Base-by-base conservation (phyloP, 1,140 invertebrate species). In the Paracyclopina nana region DNA sequence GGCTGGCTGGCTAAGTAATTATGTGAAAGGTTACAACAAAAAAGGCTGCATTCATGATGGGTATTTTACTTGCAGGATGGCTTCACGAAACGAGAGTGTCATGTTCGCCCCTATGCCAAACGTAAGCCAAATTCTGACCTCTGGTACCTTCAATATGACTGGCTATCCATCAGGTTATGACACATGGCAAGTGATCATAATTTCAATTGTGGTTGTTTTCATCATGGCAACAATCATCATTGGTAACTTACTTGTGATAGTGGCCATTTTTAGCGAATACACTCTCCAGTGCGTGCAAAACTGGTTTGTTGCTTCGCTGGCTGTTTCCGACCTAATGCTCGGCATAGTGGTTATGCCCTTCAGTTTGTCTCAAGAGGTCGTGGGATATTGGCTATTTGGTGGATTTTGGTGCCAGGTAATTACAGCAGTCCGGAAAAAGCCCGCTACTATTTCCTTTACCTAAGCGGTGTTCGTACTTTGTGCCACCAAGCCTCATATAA, bases 351-450 rank as follows among this genome's bases (percentile, higher is more conserved):
- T 96, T 57, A 94, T 97, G 87, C 91, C 91, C 6, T 94, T 96
- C 61, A 94, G 87, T 20, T 65, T 95, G 49, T 86, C 88, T 24
- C 90, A 95, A 59, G 88, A 95, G 65, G 54, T 58, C 16, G 92
- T 94, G 87, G 87, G 86, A 8, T 91, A 91, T 59, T 92, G 87
- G 87, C 84, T 90, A 63, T 92, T 94, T 59, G 88, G 88, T 29
- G 77, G 78, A 52, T 80, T 82, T 75, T 91, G 86, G 85, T 88
- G 84, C 63, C 83, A 88, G n/a, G n/a, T n/a, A n/a, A n/a, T n/a
- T n/a, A n/a, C n/a, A n/a, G n/a, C n/a, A n/a, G n/a, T n/a, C n/a
- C n/a, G n/a, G n/a, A n/a, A n/a, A n/a, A n/a, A n/a, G n/a, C n/a
- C n/a, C n/a, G n/a, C n/a, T n/a, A n/a, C n/a, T n/a, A n/a, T n/a